phyloP scores from a whole-genome alignment of 2,797 vertebrate genomes.

The Hippocampus kuda region DNA sequence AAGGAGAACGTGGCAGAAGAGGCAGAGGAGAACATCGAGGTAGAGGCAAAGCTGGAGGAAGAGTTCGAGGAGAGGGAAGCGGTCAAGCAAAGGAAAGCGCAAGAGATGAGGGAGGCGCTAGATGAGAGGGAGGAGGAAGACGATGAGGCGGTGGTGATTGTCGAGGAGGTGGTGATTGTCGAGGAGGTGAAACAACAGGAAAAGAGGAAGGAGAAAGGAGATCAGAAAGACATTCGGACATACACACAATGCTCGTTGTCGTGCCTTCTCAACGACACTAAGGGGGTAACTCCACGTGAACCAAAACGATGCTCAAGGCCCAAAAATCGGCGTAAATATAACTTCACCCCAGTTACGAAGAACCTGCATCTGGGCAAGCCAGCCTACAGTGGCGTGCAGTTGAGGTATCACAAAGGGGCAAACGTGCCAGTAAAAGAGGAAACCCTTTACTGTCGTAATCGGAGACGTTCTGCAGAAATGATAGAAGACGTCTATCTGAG shows the following conservation, averaged over 20 bases:
- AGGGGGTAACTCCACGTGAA: neutral
- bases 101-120: neutral
- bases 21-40: neutral
- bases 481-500: neutral
- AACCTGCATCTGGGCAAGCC: constrained; percentile 6
- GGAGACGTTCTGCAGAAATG: neutral
- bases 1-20: neutral
- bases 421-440: neutral
- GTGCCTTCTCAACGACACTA: neutral
- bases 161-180: neutral
- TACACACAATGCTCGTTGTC: neutral
- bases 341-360: constrained; percentile 4
- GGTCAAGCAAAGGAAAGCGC: neutral
- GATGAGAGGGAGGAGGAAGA: neutral
- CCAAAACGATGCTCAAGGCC: constrained; percentile 2
- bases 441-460: constrained; percentile 5
- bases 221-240: neutral
- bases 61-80: neutral
- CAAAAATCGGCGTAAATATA: neutral
- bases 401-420: neutral
- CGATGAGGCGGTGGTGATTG: neutral
- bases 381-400: constrained; percentile 1
- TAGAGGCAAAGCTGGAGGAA: neutral
- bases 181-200: neutral
- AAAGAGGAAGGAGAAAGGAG: neutral